Evolutionary conservation across 2,797 vertebrate genomes (phyloP), one percentile per base, ranked within the genome.

Genomic region (Cyclura pinguis): DNA sequence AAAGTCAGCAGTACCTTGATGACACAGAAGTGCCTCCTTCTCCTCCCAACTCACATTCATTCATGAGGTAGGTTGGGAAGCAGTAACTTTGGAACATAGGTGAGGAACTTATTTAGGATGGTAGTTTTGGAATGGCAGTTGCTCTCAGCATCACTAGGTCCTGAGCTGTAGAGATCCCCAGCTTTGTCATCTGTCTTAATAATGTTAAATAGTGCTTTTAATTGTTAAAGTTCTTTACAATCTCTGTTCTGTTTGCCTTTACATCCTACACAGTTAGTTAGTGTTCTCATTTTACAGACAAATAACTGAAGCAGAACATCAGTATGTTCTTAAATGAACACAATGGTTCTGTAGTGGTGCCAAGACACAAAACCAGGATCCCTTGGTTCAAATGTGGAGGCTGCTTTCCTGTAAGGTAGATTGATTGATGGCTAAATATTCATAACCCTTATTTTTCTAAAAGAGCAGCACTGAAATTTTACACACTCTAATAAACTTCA

Each of bases 21-120:
- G 99, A 99, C 96, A 98, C 99, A 0, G 99, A 99, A 96, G 99
- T 99, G 93, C 99, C 99, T 73, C 99, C 99, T 38, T 99, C 99
- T 1, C 99, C 99, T 10, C 99, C 99, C 14, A 98, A 99, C 57
- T 97, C 98, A 2, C 98, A 99, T 95, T 98, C 99, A 0, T 99
- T 99, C 92, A 97, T 98, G 97, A 99, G 99, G 99, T 99, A 94
- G 35, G 95, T 94, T 55, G 83, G 20, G 52, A 50, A 78, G 42
- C 5, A 24, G 20, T 78, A 29, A 50, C 35, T 77, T 42, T 77
- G 22, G 42, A 1, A 42, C 8, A 22, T 2, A 77, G 20, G 35
- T 74, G 73, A 38, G 6, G 73, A 74, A 74, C 76, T 47, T 24
- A 24, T 78, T 76, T 24, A 7, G 22, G 74, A 7, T 18, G 74